A percentile compares a stretch with the other conserved stretches of the same genome.
phyloP scores from a whole-genome alignment of 2,888 invertebrate species.

The Temnothorax ravouxi region DNA sequence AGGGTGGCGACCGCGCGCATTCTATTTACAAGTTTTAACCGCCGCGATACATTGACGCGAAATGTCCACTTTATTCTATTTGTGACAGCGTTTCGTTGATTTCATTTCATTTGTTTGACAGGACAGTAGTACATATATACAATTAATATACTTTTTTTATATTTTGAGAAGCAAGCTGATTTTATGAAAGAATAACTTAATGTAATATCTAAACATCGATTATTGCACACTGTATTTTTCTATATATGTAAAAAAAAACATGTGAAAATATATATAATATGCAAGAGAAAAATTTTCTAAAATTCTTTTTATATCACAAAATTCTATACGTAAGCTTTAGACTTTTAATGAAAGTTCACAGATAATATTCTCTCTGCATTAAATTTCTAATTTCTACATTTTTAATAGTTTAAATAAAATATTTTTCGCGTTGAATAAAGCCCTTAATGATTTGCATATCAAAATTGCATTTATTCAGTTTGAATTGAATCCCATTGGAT shows the following conservation, averaged over 20 bases:
- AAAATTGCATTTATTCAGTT: not conserved
- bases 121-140: not conserved
- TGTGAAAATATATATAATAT: not conserved
- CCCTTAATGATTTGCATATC: not conserved
- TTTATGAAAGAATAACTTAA: not conserved
- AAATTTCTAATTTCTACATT: not conserved
- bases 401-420: not conserved
- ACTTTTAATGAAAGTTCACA: not conserved
- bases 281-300: not conserved
- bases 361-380: not conserved
- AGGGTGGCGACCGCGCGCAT: conserved; percentile 30
- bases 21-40: conserved; percentile 30
- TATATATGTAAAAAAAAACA: not conserved
- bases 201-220: not conserved
- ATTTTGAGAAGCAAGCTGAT: not conserved
- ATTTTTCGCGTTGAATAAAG: not conserved
- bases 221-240: not conserved
- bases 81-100: not conserved
- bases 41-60: not conserved
- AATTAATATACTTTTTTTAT: not conserved
- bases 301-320: not conserved
- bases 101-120: not conserved
- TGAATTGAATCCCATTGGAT: not conserved
- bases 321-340: not conserved
- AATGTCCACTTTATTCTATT: not conserved